Base-by-base conservation (phyloP, 2,888 invertebrate species). In the Drosophila kuntzei region DNA sequence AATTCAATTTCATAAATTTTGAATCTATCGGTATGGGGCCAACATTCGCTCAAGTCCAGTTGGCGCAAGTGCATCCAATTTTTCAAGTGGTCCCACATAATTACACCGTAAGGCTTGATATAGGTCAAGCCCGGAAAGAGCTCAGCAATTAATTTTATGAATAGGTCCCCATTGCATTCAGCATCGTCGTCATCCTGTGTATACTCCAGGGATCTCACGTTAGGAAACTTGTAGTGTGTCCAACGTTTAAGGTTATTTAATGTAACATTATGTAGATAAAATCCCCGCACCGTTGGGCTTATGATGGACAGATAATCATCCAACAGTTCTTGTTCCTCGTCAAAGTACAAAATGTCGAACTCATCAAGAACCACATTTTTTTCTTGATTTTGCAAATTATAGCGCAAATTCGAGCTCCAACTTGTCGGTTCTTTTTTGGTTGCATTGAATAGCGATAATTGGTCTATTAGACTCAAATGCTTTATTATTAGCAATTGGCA, bases 391-490 rank as follows among this genome's bases (percentile, higher is more conserved):
- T 59, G 29, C 74, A 76, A 74, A 6, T 12, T 37, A 6, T 37
- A 50, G 2, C 20, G n/a, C 2, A 70, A 6, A 50, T 70, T 71
- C 0, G 1, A 3, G 3, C 36, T 55, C 2, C 55, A 51, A 4
- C 2, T 18, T 11, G 53, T 8, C 8, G 8, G 11, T 3, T 2
- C 1, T 12, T 44, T 7, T 25, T 59, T 20, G 0, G 46, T 51
- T 36, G 77, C 74, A 12, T 55, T 43, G 34, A 39, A 75, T 11
- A 76, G 3, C 0, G n/a, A 1, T 12, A 76, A n/a, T 39, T 67
- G 77, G 8, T 67, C 72, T 1, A 5, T 0, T 0, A n/a, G n/a
- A n/a, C n/a, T 34, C 25, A 76, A 51, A 22, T 49, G 12, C 1
- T 14, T 37, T 6, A 76, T 51, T 16, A 75, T 67, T 0, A 8